phyloP scores from a whole-genome alignment of 2,797 vertebrate genomes.

The Sylvilagus floridanus region DNA sequence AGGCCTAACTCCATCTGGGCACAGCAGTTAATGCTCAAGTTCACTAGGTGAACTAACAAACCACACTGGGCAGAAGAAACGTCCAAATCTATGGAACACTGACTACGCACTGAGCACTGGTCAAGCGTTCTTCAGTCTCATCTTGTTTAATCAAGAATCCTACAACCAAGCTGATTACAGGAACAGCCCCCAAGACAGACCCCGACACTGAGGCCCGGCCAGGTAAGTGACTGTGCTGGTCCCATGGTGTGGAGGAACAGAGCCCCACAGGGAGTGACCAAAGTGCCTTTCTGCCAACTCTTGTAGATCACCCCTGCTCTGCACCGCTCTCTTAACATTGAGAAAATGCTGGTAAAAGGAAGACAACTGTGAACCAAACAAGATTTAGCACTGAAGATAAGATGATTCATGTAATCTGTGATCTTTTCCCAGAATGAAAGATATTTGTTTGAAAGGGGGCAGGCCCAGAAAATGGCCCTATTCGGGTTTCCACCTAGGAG shows the following conservation, averaged over 20 bases:
- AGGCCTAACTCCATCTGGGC: too few species aligned
- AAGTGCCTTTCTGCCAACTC: not conserved
- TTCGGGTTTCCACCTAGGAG: too few species aligned
- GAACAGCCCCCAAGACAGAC: too few species aligned
- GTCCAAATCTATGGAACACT: accelerated
- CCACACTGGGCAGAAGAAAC: not conserved
- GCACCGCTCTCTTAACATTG: not conserved
- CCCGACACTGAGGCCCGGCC: too few species aligned
- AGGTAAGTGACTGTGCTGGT: not conserved
- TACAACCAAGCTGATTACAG: too few species aligned
- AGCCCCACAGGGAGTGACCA: not conserved
- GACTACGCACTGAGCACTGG: not conserved
- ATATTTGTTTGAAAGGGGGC: too few species aligned
- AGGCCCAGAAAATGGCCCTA: too few species aligned
- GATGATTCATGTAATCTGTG: too few species aligned
- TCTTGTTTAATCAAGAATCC: not conserved
- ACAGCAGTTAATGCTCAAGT: too few species aligned
- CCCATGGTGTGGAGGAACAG: not conserved
- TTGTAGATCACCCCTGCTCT: not conserved
- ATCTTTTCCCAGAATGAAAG: too few species aligned
- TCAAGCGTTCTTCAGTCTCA: not conserved
- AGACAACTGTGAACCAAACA: not conserved
- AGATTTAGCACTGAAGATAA: not conserved
- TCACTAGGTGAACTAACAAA: too few species aligned
- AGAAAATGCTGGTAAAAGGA: not conserved